These are phyloP conservation scores for Mythimna loreyi DNA, from an alignment of 2,888 invertebrate genomes.

Conservation along the genomic window DNA sequence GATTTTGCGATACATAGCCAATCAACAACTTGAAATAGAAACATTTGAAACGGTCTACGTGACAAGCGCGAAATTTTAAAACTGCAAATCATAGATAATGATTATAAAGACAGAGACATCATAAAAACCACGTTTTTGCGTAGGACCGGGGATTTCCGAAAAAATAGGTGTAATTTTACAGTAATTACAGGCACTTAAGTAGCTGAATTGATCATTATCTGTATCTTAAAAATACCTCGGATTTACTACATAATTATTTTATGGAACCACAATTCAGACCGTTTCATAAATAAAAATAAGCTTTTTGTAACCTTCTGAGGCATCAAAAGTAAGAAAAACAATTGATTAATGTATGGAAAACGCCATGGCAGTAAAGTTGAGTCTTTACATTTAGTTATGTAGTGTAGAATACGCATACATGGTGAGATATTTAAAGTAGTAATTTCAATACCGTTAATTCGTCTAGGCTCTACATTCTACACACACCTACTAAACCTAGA, in stretches of 20 bases:
- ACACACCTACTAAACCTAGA: constrained; percentile 23
- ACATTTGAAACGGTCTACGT: neutral
- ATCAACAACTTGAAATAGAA: constrained; percentile 3
- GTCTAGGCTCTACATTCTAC: constrained; percentile 1
- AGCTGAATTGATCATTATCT: constrained; percentile 4
- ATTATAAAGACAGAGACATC: constrained; percentile 1
- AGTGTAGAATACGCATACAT: neutral
- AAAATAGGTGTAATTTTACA: constrained; percentile 21
- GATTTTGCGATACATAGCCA: neutral
- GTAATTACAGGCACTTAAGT: constrained; percentile 18
- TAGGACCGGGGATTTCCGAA: constrained; percentile 35
- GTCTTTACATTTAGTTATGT: neutral
- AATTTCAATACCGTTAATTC: constrained; percentile 26
- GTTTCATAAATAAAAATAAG: neutral
- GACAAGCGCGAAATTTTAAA: constrained; percentile 13
- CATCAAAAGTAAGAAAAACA: constrained; percentile 2
- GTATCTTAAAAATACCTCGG: neutral
- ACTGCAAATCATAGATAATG: constrained; percentile 29
- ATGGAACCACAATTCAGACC: neutral
- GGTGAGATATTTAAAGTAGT: neutral
- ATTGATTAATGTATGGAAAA: constrained; percentile 15
- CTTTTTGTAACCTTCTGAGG: neutral
- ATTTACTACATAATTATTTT: neutral
- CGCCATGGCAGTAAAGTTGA: neutral
- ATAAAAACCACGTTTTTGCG: constrained; percentile 25